Evolutionary conservation across 2,888 invertebrate species (phyloP).

Genomic region (Stenurella melanura): DNA sequence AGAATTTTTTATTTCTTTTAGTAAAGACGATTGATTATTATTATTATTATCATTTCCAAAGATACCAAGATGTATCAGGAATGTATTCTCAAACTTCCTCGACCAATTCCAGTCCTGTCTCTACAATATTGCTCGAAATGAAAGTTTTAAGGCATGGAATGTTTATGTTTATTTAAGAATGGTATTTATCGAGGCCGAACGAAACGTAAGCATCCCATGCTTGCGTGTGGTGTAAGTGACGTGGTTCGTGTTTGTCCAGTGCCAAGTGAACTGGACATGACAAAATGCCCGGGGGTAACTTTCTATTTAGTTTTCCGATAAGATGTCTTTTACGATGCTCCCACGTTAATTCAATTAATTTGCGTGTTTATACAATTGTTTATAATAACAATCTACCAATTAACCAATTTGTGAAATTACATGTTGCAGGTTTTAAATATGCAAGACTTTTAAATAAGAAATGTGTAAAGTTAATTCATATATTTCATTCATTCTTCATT

Average conservation of each 20-base stretch:
- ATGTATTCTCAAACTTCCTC: not conserved
- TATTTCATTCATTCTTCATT: too few relatives aligned
- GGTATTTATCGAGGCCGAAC: constrained; percentile 57
- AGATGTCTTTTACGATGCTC: constrained; percentile 4
- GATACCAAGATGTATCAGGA: not conserved
- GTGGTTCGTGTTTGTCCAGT: constrained; percentile 46
- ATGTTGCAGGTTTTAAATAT: too few relatives aligned
- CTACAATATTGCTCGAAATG: not conserved
- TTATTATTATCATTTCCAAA: too few relatives aligned
- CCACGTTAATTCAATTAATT: constrained; percentile 19
- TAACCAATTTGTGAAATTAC: not conserved
- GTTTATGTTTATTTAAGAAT: constrained; percentile 57
- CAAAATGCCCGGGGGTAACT: constrained; percentile 22
- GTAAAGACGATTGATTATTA: too few relatives aligned
- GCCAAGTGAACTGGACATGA: constrained; percentile 38
- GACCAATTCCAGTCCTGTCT: not conserved
- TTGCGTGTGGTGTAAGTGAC: constrained; percentile 47
- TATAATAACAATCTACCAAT: not conserved
- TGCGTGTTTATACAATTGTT: not conserved
- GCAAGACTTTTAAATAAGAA: too few relatives aligned
- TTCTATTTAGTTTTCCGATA: constrained; percentile 18
- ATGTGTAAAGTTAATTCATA: too few relatives aligned
- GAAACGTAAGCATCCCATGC: constrained; percentile 42
- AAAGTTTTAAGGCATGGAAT: constrained; percentile 29
- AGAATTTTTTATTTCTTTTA: too few relatives aligned